A percentile compares a stretch with the other conserved stretches of the same genome.
phyloP scores from a whole-genome alignment of 2,888 invertebrate species.

The Synanthedon formicaeformis region DNA sequence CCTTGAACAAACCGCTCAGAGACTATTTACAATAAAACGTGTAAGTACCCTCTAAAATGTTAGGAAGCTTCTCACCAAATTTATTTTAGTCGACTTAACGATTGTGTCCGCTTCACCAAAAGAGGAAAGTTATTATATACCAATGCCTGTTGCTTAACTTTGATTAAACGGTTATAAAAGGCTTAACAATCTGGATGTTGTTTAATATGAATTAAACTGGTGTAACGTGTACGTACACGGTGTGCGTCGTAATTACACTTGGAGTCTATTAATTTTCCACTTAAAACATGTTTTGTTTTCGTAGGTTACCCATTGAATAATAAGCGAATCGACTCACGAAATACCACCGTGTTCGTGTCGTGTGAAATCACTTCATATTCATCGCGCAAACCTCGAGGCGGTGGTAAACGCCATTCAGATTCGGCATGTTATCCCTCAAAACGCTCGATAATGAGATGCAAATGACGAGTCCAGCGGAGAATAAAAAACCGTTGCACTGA shows the following conservation, averaged over 20 bases:
- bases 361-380: slow-evolving; percentile 55
- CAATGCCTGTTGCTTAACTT: slow-evolving; percentile 36
- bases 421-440: slow-evolving; percentile 56
- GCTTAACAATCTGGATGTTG: slow-evolving; percentile 15
- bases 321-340: slow-evolving; percentile 12
- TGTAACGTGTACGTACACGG: background rate
- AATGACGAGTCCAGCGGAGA: slow-evolving; percentile 49
- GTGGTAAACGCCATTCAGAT: slow-evolving; percentile 46
- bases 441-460: slow-evolving; percentile 59
- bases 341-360: slow-evolving; percentile 20
- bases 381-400: slow-evolving; percentile 32
- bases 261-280: slow-evolving; percentile 9
- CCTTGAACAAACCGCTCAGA: slow-evolving; percentile 33
- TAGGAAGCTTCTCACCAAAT: slow-evolving; percentile 57
- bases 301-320: slow-evolving; percentile 29
- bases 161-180: slow-evolving; percentile 40
- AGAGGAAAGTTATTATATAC: slow-evolving; percentile 43
- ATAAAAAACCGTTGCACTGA: slow-evolving; percentile 38
- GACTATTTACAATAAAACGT: slow-evolving; percentile 28
- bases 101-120: slow-evolving; percentile 50
- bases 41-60: slow-evolving; percentile 25
- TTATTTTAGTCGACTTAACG: slow-evolving; percentile 60
- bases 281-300: slow-evolving; percentile 19
- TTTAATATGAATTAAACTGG: slow-evolving; percentile 1
- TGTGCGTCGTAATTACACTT: slow-evolving; percentile 1